Conservation (phyloP, 2,113 vertebrate genomes). For the Syngnathus floridae region DNA sequence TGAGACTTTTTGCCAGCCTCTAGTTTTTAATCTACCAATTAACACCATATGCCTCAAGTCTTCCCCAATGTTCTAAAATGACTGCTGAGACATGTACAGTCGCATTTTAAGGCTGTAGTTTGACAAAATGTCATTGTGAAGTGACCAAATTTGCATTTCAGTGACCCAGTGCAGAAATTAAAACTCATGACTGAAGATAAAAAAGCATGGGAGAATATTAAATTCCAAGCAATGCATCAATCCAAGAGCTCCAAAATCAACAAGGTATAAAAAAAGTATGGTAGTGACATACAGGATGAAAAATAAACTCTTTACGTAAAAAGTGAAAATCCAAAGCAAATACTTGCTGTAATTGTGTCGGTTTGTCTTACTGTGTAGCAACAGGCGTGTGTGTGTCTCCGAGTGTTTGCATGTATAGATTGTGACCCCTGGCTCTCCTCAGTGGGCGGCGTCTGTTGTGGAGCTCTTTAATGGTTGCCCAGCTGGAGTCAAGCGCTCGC, state of each 20-base stretch:
- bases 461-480: constrained; percentile 69
- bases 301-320: not conserved
- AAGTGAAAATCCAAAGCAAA: not conserved
- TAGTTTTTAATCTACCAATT: not conserved
- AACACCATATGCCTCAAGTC: not conserved
- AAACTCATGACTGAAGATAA: not conserved
- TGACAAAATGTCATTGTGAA: no score
- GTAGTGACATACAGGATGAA: not conserved
- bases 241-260: not conserved
- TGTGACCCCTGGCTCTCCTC: constrained; percentile 63
- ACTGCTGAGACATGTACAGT: no score
- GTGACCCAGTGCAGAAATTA: not conserved
- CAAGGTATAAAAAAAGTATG: not conserved
- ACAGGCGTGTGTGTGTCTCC: constrained; percentile 10
- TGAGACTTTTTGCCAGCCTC: not conserved
- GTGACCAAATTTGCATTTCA: not conserved
- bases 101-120: no score
- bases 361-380: not conserved
- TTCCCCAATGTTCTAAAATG: not conserved
- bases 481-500: constrained; percentile 66
- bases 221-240: not conserved
- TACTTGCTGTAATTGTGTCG: not conserved
- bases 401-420: constrained; percentile 30
- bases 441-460: constrained; percentile 67
- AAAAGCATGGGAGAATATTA: not conserved